A percentile compares a stretch with the other conserved stretches of the same genome.
These are phyloP conservation scores for Paraescarpia echinospica DNA, from an alignment of 1,140 invertebrate genomes.

Conservation along the genomic window DNA sequence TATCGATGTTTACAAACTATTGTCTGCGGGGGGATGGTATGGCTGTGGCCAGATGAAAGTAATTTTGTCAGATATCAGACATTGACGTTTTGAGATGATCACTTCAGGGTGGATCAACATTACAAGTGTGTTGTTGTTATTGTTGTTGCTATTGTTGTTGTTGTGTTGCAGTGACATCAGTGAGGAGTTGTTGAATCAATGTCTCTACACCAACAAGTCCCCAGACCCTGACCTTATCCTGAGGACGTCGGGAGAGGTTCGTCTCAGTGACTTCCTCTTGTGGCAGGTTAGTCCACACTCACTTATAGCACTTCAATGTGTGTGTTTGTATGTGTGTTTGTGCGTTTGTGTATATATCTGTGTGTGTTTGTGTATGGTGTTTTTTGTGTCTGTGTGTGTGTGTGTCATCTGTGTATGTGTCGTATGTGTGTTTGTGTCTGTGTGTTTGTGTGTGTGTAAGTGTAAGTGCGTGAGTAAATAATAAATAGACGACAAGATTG, in stretches of 20 bases:
- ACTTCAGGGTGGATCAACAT: too few species aligned
- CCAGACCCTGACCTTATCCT: slow-evolving; percentile 85
- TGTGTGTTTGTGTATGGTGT: too few species aligned
- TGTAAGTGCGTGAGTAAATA: not conserved
- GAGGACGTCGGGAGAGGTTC: slow-evolving; percentile 91
- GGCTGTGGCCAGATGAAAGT: too few species aligned
- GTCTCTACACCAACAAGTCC: slow-evolving; percentile 77
- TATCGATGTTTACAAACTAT: too few species aligned
- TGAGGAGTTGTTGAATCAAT: slow-evolving; percentile 76
- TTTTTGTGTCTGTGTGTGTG: not conserved
- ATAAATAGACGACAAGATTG: too few species aligned
- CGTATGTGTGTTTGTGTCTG: not conserved
- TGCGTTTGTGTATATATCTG: too few species aligned
- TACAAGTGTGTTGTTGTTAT: too few species aligned
- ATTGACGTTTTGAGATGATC: too few species aligned
- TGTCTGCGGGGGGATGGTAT: not conserved
- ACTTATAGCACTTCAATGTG: too few species aligned
- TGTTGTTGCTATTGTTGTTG: too few species aligned
- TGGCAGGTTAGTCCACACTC: slow-evolving; percentile 76
- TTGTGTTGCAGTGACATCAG: slow-evolving; percentile 70
- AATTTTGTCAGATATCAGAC: too few species aligned
- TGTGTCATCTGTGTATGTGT: not conserved
- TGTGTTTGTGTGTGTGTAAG: not conserved
- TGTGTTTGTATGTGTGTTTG: too few species aligned
- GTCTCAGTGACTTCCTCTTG: slow-evolving; percentile 94